Conservation (phyloP, 2,888 invertebrate species). For the Caenorhabditis macrosperma region DNA sequence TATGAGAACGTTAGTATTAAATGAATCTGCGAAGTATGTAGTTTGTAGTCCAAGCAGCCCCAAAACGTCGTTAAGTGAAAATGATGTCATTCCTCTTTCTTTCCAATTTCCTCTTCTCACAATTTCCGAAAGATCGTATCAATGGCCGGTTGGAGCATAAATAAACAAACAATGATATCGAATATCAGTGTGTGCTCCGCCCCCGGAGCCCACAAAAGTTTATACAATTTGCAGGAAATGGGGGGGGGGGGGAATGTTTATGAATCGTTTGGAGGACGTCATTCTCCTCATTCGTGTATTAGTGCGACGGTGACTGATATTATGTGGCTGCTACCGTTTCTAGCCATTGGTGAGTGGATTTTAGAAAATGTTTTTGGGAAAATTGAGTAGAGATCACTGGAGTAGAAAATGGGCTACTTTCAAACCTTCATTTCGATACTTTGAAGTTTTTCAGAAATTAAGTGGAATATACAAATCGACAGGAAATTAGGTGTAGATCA, state of each 20-base stretch:
- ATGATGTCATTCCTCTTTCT: neutral
- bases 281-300: neutral
- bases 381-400: no score
- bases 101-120: neutral
- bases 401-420: no score
- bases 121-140: neutral
- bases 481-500: no score
- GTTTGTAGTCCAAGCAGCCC: no score
- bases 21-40: no score
- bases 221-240: neutral
- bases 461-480: no score
- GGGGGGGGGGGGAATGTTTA: neutral
- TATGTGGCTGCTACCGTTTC: neutral
- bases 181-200: neutral
- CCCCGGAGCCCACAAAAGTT: neutral
- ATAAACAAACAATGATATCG: neutral
- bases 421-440: no score
- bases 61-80: no score
- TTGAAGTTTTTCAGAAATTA: no score
- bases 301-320: neutral
- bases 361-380: no score
- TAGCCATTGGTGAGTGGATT: slow-evolving; percentile 7
- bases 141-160: neutral
- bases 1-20: no score
- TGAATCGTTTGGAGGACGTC: neutral